Conservation (phyloP, 1,140 invertebrate genomes). For the Pteromalus puparum region DNA sequence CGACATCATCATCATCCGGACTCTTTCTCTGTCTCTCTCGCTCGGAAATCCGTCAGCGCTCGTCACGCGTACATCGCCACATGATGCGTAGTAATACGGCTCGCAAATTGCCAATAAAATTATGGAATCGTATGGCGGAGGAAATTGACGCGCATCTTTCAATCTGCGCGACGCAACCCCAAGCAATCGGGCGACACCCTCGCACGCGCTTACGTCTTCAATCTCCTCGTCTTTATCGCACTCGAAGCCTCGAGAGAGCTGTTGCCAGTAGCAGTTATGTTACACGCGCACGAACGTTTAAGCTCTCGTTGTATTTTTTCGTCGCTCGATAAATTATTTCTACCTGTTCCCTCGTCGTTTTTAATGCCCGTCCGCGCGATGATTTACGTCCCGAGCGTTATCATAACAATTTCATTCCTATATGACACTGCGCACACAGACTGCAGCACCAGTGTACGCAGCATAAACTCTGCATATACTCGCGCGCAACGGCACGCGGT, state of each 20-base stretch:
- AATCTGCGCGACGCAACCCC: constrained; percentile 54
- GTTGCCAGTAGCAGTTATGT: too few relatives aligned
- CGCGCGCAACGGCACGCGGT: too few relatives aligned
- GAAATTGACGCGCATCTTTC: constrained; percentile 73
- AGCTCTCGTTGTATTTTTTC: background rate
- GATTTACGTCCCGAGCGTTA: background rate
- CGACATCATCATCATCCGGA: constrained; percentile 42
- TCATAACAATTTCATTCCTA: constrained; percentile 4
- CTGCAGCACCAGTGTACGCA: too few relatives aligned
- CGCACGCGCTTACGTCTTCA: background rate
- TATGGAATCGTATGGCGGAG: constrained; percentile 67
- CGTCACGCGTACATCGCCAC: constrained; percentile 35
- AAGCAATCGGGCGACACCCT: constrained; percentile 45
- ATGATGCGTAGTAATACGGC: constrained; percentile 63
- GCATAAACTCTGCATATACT: background rate
- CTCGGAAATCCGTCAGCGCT: constrained; percentile 50
- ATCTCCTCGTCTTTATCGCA: background rate
- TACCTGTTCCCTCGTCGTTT: background rate
- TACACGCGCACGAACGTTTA: background rate
- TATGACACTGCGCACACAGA: background rate
- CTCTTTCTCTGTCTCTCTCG: constrained; percentile 16
- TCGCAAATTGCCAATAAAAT: constrained; percentile 73
- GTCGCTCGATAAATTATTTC: background rate
- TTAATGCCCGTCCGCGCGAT: background rate
- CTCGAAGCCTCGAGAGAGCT: background rate